These are phyloP conservation scores for Rhynchophorus ferrugineus DNA, from an alignment of 1,140 invertebrate species.

Conservation along the genomic window DNA sequence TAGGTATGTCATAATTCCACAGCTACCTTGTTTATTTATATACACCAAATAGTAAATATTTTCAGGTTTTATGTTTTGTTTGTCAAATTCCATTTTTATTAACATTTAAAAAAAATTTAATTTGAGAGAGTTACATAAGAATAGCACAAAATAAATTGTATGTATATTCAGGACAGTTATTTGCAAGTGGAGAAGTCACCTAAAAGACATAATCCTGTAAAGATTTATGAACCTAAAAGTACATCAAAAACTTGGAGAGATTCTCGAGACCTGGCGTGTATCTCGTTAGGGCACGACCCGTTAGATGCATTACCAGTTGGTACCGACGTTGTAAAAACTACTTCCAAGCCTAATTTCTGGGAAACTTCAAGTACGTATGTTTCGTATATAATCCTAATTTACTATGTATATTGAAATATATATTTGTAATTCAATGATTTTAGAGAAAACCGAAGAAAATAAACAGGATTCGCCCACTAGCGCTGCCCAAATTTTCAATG, in stretches of 20 bases:
- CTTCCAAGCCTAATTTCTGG: slow-evolving; percentile 10
- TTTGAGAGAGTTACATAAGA: too few species aligned
- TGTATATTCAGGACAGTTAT: too few species aligned
- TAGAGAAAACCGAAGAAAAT: slow-evolving; percentile 25
- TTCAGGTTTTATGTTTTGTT: too few species aligned
- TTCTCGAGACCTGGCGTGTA: slow-evolving; percentile 48
- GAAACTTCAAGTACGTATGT: slow-evolving; percentile 6
- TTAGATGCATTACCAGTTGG: slow-evolving; percentile 14
- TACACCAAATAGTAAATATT: too few species aligned
- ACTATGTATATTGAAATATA: not conserved
- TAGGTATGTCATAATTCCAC: too few species aligned
- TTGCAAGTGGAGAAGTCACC: too few species aligned
- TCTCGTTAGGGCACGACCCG: slow-evolving; percentile 51
- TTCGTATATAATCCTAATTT: slow-evolving; percentile 7
- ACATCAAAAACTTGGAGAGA: slow-evolving; percentile 48
- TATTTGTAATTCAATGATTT: too few species aligned
- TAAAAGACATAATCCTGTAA: slow-evolving; percentile 30
- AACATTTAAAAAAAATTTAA: too few species aligned
- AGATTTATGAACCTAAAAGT: slow-evolving; percentile 35
- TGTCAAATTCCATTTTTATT: too few species aligned
- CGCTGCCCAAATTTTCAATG: slow-evolving; percentile 27
- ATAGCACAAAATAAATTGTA: too few species aligned
- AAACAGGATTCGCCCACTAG: slow-evolving; percentile 21
- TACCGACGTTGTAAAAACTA: slow-evolving; percentile 11
- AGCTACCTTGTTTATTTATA: too few species aligned